Conservation (phyloP, 2,797 vertebrate species). For the Astyanax mexicanus region DNA sequence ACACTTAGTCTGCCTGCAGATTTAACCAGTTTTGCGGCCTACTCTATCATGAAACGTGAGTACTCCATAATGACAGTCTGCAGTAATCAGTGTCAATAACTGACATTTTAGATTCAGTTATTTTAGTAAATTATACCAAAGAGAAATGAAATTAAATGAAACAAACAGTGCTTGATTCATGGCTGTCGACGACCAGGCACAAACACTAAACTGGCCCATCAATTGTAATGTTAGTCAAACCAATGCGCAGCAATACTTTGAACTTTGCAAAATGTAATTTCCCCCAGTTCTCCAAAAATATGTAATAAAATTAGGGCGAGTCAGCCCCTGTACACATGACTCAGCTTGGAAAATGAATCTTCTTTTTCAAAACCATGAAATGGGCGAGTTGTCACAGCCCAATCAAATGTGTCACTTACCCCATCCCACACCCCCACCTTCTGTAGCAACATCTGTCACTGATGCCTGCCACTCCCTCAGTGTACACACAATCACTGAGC, state of each 20-base stretch:
- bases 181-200: neutral
- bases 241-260: neutral
- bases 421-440: neutral
- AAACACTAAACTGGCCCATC: neutral
- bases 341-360: slow-evolving; percentile 30
- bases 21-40: neutral
- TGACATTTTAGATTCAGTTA: neutral
- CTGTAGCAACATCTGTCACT: slow-evolving; percentile 2
- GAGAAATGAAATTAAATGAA: neutral
- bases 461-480: slow-evolving; percentile 38
- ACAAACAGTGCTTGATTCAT: neutral
- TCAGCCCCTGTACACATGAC: neutral
- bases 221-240: neutral
- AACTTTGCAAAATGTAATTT: neutral
- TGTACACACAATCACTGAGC: neutral
- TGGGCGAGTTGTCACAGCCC: slow-evolving; percentile 1
- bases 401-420: slow-evolving; percentile 16
- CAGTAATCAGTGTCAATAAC: neutral
- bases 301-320: neutral
- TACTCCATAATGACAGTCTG: neutral
- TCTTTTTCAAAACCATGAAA: slow-evolving; percentile 6
- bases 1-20: neutral
- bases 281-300: neutral
- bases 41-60: neutral
- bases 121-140: neutral